Percentiles rank a stretch among this genome's conserved stretches.
These are phyloP conservation scores for Bombus confusus DNA, from an alignment of 1,140 invertebrate species.

Conservation along the genomic window DNA sequence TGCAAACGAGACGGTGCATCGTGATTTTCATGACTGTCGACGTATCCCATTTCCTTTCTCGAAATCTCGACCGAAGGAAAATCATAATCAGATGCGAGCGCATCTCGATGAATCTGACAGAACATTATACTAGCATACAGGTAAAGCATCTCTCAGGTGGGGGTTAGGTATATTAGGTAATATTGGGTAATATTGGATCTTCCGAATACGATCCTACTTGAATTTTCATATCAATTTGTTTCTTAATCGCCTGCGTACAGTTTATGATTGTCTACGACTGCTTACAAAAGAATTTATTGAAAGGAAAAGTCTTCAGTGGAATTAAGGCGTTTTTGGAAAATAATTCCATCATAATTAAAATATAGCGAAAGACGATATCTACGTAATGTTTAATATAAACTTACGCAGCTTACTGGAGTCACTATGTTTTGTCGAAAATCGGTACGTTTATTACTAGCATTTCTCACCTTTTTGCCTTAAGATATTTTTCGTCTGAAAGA, in stretches of 20 bases:
- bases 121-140: background rate
- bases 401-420: background rate
- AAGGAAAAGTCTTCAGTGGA: background rate
- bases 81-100: background rate
- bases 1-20: slow-evolving; percentile 35
- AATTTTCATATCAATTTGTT: background rate
- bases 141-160: no score
- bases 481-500: background rate
- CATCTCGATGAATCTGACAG: background rate
- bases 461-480: background rate
- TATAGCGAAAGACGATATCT: background rate
- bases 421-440: background rate
- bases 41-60: slow-evolving; percentile 36
- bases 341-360: background rate
- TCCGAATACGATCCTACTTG: background rate
- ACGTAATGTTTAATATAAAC: background rate
- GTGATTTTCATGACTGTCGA: slow-evolving; percentile 6
- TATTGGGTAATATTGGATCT: no score
- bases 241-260: background rate
- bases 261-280: background rate
- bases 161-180: no score
- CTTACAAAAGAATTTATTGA: background rate
- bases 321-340: background rate
- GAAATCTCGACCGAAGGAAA: background rate
- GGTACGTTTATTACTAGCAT: background rate